Base-by-base conservation (phyloP, 2,888 invertebrate species). In the Aphodius sticticus region DNA sequence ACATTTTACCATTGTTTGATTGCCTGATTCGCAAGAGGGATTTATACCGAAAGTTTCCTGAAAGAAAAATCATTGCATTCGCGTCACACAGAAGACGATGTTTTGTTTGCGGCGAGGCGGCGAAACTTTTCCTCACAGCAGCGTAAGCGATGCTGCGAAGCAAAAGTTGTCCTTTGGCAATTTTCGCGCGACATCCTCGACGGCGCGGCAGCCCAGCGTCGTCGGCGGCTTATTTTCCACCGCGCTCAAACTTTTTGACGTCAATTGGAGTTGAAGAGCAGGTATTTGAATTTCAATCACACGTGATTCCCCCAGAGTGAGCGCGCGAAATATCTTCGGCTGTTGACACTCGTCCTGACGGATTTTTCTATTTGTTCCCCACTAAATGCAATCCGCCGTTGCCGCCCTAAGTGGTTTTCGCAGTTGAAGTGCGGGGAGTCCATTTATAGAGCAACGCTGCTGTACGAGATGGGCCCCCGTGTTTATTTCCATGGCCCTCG, bases 261-360 rank as follows among this genome's bases (percentile, higher is more conserved):
- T 82, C 82, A 79, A 83, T 83, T 82, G 81, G 80, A 82, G 81
- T 70, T 81, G 83, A 83, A 84, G 81, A 83, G 80, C 77, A 77
- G 82, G 83, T 83, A 84, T 84, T 85, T 84, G 85, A 85, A 85
- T 85, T 85, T 85, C 85, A 85, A 85, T 85, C 84, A 84, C 81
- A 82, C 82, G 78, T 82, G 84, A 84, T 83, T 83, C 83, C 84
- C 83, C 84, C 70, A 74, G 84, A 84, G 83, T 79, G 83, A 82
- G n/a, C 26, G 81, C 82, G 79, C 77, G 82, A 82, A 84, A 83
- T 84, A 84, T 83, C 84, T 83, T 82, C 9, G 84, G 83, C 83
- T 82, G 83, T 83, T 85, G 84, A 84, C 84, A 85, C 83, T 83
- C 70, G 83, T 82, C 81, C 79, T 81, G 81, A 70, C 81, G 82